phyloP scores from a whole-genome alignment of 1,140 invertebrate species.

The Drosophila dunni region DNA sequence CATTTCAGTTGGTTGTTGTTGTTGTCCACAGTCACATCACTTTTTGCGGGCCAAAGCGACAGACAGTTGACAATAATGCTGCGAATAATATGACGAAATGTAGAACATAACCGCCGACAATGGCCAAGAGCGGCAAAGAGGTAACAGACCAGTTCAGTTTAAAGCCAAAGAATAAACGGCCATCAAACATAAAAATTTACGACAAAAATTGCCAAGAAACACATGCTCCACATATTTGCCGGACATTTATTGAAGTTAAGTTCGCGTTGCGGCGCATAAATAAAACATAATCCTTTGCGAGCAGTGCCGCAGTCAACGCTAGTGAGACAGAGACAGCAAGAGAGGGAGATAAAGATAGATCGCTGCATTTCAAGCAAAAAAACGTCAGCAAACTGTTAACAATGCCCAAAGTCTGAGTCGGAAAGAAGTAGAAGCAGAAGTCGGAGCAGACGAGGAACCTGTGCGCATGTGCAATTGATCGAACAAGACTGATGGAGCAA shows the following conservation, averaged over 20 bases:
- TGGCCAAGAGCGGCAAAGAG: constrained; percentile 45
- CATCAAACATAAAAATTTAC: constrained; percentile 83
- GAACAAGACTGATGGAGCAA: constrained; percentile 84
- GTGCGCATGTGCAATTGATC: constrained; percentile 83
- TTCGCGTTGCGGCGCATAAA: constrained; percentile 81
- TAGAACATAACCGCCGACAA: constrained; percentile 80
- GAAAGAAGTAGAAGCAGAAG: constrained; percentile 23
- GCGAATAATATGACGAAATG: constrained; percentile 84
- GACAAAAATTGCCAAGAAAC: constrained; percentile 84
- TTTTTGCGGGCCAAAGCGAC: constrained; percentile 53
- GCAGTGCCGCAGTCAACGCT: constrained; percentile 34
- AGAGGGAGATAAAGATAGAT: constrained; percentile 21
- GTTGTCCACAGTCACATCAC: constrained; percentile 52
- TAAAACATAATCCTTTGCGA: constrained; percentile 83
- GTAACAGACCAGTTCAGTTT: not conserved
- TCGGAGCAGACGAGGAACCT: constrained; percentile 56
- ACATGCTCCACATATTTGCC: constrained; percentile 85
- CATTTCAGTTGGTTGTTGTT: constrained; percentile 4
- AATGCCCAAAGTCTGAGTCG: constrained; percentile 49
- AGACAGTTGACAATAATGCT: constrained; percentile 80
- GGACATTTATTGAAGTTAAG: constrained; percentile 85
- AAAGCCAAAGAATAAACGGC: constrained; percentile 31
- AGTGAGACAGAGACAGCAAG: not conserved
- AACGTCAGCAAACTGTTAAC: constrained; percentile 55
- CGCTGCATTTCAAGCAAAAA: constrained; percentile 24